A percentile compares a stretch with the other conserved stretches of the same genome.
These are phyloP conservation scores for Argya squamiceps DNA, from an alignment of 2,797 vertebrate genomes.

Conservation along the genomic window DNA sequence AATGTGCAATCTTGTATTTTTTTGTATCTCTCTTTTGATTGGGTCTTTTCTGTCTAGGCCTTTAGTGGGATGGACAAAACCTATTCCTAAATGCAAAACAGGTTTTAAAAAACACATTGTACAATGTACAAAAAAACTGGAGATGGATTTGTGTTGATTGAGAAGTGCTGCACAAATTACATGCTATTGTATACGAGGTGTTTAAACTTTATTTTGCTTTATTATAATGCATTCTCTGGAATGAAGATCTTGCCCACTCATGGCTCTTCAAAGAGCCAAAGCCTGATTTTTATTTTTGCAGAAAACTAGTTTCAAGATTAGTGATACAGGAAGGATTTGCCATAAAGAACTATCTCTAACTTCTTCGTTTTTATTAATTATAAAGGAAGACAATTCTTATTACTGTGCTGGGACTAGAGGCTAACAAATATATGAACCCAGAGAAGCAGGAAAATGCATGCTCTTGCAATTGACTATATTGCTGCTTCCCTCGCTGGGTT, in stretches of 20 bases:
- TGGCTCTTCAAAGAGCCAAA: background rate
- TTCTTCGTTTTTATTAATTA: background rate
- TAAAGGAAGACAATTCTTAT: background rate
- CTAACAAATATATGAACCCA: background rate
- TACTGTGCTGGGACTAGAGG: background rate
- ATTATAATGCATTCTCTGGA: background rate
- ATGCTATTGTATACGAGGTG: accelerated
- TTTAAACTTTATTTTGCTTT: background rate
- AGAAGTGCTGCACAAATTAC: background rate
- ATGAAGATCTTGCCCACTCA: background rate
- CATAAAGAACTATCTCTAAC: background rate
- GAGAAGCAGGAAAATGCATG: background rate
- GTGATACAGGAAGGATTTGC: background rate
- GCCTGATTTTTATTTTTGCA: background rate
- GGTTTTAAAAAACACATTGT: background rate
- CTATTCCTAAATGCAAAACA: background rate
- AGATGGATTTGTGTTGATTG: background rate
- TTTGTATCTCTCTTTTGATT: background rate
- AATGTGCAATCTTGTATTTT: background rate
- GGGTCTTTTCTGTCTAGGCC: background rate
- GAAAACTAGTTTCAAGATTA: background rate
- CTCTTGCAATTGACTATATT: background rate
- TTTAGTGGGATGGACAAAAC: background rate
- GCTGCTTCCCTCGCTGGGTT: background rate
- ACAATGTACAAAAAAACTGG: background rate